Evolutionary conservation across 2,113 vertebrate genomes (phyloP), one percentile per base, ranked within the genome.

Genomic region (Ptyas mucosa): DNA sequence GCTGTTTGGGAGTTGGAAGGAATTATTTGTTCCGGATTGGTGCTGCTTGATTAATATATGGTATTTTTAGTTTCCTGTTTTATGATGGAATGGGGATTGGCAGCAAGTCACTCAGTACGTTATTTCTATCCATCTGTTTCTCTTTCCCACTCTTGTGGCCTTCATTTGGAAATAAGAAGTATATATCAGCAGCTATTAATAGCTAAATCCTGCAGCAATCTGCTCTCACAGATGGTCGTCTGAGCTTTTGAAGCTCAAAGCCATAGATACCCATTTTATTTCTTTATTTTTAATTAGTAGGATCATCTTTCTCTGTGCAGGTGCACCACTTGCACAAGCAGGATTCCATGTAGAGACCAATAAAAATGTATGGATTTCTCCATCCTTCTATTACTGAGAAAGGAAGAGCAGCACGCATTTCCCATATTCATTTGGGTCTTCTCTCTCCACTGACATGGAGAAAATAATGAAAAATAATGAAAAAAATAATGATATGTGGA

Each of bases 181-280:
- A 94, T 95, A 94, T 93, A 97, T 96, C 97, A 95, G 96, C 93
- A 96, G 94, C 97, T 98, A 97, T 98, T 97, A 97, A 97, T 98
- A 98, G 96, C 94, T 29, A 93, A 96, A 96, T 97, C 96, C 96
- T 97, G 93, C 95, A 96, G 95, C 97, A 97, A 96, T 96, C 97
- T 97, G 97, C 96, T 97, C 91, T 94, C 96, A 94, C 97, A 97
- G 97, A 98, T 97, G 97, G 97, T 95, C 95, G 94, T 97, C 95
- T 94, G 95, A 92, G 97, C 96, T 96, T 96, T 96, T 96, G 87
- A 96, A 97, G 95, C 94, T 93, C 96, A 93, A 97, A 94, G 94
- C 92, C 91, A 93, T 94, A 96, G 95, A 95, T 95, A 95, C 93
- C 93, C 95, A 91, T 96, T 96, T 96, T 93, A 94, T 81, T 81